These are phyloP conservation scores for Columba guinea DNA, from an alignment of 2,797 vertebrate genomes.

Conservation along the genomic window DNA sequence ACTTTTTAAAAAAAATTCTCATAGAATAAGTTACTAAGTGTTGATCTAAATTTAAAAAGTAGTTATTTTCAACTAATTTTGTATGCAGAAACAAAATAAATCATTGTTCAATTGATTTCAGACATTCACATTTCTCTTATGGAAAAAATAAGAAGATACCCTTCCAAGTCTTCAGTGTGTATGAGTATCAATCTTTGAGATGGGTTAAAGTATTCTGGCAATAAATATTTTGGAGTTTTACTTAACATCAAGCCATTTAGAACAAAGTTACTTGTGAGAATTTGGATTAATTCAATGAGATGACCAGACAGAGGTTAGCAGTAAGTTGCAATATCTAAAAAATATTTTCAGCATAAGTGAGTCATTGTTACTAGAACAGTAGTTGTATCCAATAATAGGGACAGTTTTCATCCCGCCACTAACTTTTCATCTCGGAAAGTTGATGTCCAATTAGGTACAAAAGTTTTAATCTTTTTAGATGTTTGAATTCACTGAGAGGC, in stretches of 20 bases:
- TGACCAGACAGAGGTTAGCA: constrained; percentile 10
- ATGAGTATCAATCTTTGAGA: background rate
- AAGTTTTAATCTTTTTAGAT: background rate
- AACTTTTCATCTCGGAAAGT: background rate
- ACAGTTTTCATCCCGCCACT: background rate
- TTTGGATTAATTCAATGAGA: constrained; percentile 21
- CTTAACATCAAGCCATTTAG: background rate
- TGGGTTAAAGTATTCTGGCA: background rate
- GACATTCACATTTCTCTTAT: constrained; percentile 49
- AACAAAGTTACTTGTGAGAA: background rate
- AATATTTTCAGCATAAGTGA: background rate
- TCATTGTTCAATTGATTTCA: constrained; percentile 58
- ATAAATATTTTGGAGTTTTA: background rate
- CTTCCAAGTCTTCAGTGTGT: background rate
- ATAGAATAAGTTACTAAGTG: constrained; percentile 18
- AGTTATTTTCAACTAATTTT: constrained; percentile 54
- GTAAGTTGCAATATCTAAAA: background rate
- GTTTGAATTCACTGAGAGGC: background rate
- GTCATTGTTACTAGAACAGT: background rate
- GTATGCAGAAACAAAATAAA: constrained; percentile 69
- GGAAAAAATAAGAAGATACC: background rate
- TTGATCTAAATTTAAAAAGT: constrained; percentile 47
- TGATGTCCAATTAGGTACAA: background rate
- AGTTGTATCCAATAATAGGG: background rate
- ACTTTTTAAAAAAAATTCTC: constrained; percentile 61